Evolutionary conservation across 64 coral and sea anemone species (phyloP), one percentile per base, ranked within the genome.

Genomic region (Catalaphyllia jardinei): DNA sequence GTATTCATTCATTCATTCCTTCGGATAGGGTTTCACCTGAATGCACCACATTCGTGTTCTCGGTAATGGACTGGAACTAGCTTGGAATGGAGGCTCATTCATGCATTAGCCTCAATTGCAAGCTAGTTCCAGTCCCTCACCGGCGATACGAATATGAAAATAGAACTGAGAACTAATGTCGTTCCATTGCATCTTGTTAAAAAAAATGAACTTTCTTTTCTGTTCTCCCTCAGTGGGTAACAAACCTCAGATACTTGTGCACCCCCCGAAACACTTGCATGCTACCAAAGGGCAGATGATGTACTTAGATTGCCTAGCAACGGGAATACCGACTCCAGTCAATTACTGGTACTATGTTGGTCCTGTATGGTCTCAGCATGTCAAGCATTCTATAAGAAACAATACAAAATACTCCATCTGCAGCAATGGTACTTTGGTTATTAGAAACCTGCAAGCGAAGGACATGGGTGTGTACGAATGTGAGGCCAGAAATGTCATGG

Each of bases 341-440:
- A 39, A 29, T 52, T 24, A 33, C 25, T 85, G 81, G 81, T 85
- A 85, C 35, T 85, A 85, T 24, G 25, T 71, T 50, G 81, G 81
- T 24, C 62, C 2, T 13, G 38, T 50, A 10, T 85, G 63, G 62
- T 67, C 62, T 19, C 31, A 51, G 71, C 62, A 69, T 28, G 62
- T 85, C 19, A 71, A 71, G 22, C 38, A 52, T 50, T 67, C 81
- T 22, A 63, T 81, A 61, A 69, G 20, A 46, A 85, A 85, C 39
- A 63, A 51, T 51, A 52, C 62, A 2, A 28, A 49, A 7, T 71
- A 71, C 63, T 22, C 20, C 11, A 38, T 71, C 81, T 52, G 52
- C 28, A 8, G 42, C 31, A 71, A 85, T n/a, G 81, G 81, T 20
- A 71, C 63, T 24, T 39, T 85, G 62, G 22, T 50, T 9, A 25